These are phyloP conservation scores for Dicyrtoma fusca DNA, from an alignment of 2,888 invertebrate species.

Conservation along the genomic window DNA sequence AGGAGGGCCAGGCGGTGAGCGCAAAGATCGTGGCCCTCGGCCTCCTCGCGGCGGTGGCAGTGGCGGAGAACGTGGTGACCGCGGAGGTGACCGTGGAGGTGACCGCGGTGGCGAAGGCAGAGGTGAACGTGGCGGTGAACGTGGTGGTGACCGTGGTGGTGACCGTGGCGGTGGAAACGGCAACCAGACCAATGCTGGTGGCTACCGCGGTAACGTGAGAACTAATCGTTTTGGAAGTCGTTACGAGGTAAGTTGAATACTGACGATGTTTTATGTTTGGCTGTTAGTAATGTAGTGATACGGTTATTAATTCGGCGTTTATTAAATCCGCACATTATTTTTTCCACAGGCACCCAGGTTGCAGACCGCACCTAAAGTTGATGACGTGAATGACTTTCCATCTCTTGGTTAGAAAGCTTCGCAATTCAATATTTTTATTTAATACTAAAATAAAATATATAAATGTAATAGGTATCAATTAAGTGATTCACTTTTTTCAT, in stretches of 20 bases:
- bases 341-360: constrained; percentile 33
- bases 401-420: constrained; percentile 71
- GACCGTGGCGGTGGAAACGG: constrained; percentile 39
- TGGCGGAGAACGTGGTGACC: constrained; percentile 49
- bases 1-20: constrained; percentile 37
- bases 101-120: background rate
- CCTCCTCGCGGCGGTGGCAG: constrained; percentile 57
- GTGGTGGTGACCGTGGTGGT: constrained; percentile 9
- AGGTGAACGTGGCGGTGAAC: constrained; percentile 10
- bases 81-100: constrained; percentile 19
- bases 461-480: constrained; percentile 28
- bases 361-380: constrained; percentile 75
- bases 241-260: constrained; percentile 50
- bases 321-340: background rate
- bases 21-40: constrained; percentile 58
- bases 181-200: constrained; percentile 11
- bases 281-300: too few relatives aligned
- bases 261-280: too few relatives aligned
- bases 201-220: constrained; percentile 27
- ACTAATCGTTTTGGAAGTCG: constrained; percentile 51
- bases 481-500: constrained; percentile 32
- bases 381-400: constrained; percentile 94
- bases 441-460: constrained; percentile 35
- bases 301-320: too few relatives aligned
- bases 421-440: constrained; percentile 37